Evolutionary conservation across 2,797 vertebrate genomes (phyloP).

Genomic region (Presbytis comata): DNA sequence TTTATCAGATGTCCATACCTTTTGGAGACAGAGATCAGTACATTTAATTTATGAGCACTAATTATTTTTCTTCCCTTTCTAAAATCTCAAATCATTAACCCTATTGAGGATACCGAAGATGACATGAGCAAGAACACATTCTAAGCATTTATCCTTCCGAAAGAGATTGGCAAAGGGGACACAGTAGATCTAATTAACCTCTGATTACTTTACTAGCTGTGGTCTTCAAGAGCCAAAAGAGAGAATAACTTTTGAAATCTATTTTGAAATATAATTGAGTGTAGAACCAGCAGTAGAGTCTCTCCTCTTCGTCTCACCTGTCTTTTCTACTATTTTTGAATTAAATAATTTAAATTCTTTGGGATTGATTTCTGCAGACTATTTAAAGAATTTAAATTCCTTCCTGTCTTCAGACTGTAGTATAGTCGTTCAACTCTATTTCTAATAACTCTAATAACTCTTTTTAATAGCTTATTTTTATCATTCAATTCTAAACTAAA

Average conservation of each 20-base stretch:
- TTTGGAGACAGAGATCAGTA: neutral
- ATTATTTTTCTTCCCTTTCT: neutral
- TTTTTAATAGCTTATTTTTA: neutral
- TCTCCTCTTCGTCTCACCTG: neutral
- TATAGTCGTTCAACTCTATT: neutral
- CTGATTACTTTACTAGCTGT: neutral
- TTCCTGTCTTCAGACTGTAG: neutral
- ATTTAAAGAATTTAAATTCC: neutral
- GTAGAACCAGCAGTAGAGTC: neutral
- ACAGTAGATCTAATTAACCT: neutral
- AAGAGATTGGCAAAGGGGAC: neutral
- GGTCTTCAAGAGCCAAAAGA: conserved; percentile 4
- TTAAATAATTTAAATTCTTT: conserved; percentile 14
- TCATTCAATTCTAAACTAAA: conserved; percentile 6
- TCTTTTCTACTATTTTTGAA: conserved; percentile 23
- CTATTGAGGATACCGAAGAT: neutral
- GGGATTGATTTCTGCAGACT: neutral
- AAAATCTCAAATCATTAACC: neutral
- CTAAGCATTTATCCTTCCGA: neutral
- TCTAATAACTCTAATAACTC: neutral
- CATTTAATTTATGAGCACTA: neutral
- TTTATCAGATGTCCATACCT: neutral
- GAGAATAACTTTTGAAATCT: neutral
- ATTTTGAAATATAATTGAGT: neutral
- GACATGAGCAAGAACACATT: neutral